Conservation (phyloP, 2,888 invertebrate genomes). For the Cantharis flavilabris region DNA sequence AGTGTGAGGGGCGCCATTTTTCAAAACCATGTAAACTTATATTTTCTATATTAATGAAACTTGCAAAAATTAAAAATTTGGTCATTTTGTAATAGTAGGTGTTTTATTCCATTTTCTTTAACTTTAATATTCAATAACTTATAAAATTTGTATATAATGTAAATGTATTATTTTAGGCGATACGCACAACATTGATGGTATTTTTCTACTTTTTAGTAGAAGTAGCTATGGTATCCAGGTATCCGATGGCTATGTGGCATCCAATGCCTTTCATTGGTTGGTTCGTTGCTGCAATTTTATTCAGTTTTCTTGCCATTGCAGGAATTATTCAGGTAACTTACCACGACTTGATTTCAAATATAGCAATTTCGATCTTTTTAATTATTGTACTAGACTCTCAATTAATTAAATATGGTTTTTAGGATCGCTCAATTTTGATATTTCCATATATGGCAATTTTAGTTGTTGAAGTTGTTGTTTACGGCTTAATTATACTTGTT, state of each 20-base stretch:
- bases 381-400: no score
- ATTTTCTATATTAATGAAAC: no score
- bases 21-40: no score
- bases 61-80: no score
- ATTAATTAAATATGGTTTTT: background rate
- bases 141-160: no score
- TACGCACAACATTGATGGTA: background rate
- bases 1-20: no score
- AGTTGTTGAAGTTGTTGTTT: background rate
- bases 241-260: background rate
- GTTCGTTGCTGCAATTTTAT: background rate
- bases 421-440: background rate
- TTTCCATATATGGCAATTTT: background rate
- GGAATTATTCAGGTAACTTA: background rate
- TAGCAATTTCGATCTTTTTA: no score
- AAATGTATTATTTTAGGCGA: background rate
- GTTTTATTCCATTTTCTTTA: no score
- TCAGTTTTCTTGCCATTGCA: background rate
- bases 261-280: background rate
- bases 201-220: background rate
- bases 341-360: no score
- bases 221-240: background rate
- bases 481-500: background rate
- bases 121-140: no score
- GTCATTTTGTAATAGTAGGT: no score